phyloP scores from a whole-genome alignment of 2,113 vertebrate genomes.

The Alaudala cheleensis region DNA sequence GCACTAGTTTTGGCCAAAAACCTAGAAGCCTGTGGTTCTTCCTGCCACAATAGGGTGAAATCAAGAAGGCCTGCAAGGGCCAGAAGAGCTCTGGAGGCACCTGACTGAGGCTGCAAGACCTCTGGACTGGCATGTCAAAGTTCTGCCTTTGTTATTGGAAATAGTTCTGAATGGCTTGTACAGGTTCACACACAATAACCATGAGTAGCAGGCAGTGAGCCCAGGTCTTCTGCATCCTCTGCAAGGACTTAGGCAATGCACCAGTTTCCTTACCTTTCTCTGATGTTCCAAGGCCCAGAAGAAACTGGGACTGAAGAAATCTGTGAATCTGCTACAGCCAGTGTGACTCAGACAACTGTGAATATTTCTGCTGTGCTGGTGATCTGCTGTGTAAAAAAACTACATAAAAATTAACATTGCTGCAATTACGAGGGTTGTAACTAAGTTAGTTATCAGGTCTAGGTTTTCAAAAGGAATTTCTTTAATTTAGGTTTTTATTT shows the following conservation, averaged over 20 bases:
- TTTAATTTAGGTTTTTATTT: neutral
- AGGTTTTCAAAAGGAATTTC: neutral
- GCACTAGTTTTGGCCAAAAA: neutral
- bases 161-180: neutral
- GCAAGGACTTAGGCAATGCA: neutral
- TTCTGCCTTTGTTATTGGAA: neutral
- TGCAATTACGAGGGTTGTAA: neutral
- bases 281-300: neutral
- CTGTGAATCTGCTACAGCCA: neutral
- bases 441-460: neutral
- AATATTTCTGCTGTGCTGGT: neutral
- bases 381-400: neutral
- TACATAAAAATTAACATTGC: neutral
- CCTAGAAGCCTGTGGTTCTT: neutral
- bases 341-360: neutral
- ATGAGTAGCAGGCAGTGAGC: neutral
- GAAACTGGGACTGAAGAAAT: neutral
- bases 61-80: neutral
- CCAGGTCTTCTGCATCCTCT: neutral
- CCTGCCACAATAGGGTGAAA: neutral
- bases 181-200: neutral
- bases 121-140: fast-evolving
- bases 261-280: neutral
- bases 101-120: fast-evolving
- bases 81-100: neutral